Conservation (phyloP, 2,797 vertebrate species). For the Cyclopterus lumpus region DNA sequence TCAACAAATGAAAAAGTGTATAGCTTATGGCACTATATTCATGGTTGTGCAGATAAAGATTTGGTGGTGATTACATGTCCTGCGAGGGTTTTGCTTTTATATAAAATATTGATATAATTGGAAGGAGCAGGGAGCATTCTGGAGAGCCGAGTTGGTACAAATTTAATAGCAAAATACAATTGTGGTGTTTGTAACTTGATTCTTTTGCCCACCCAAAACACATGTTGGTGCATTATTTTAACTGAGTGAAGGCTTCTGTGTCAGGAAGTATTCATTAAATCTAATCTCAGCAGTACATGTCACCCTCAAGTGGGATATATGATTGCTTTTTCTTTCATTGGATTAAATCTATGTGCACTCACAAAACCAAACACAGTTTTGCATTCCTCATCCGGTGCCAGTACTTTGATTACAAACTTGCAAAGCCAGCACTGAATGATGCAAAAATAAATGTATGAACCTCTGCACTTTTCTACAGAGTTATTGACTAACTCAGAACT, state of each 20-base stretch:
- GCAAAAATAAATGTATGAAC: conserved; percentile 20
- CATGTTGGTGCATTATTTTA: neutral
- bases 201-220: neutral
- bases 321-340: neutral
- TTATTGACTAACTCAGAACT: conserved; percentile 1
- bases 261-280: conserved; percentile 8
- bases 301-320: neutral
- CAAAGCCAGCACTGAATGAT: neutral
- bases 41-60: neutral
- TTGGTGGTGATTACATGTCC: conserved; percentile 5
- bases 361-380: conserved; percentile 7
- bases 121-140: neutral
- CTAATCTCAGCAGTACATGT: neutral
- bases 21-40: neutral
- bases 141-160: conserved; percentile 14
- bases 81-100: neutral
- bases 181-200: conserved; percentile 10
- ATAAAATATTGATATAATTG: neutral
- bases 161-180: conserved; percentile 17
- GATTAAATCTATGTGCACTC: conserved; percentile 4
- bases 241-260: conserved; percentile 4
- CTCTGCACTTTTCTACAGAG: neutral
- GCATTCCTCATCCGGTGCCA: neutral
- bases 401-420: conserved; percentile 7
- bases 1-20: neutral